These are phyloP conservation scores for Drosophila tropicalis DNA, from an alignment of 1,140 invertebrate genomes.

Conservation along the genomic window DNA sequence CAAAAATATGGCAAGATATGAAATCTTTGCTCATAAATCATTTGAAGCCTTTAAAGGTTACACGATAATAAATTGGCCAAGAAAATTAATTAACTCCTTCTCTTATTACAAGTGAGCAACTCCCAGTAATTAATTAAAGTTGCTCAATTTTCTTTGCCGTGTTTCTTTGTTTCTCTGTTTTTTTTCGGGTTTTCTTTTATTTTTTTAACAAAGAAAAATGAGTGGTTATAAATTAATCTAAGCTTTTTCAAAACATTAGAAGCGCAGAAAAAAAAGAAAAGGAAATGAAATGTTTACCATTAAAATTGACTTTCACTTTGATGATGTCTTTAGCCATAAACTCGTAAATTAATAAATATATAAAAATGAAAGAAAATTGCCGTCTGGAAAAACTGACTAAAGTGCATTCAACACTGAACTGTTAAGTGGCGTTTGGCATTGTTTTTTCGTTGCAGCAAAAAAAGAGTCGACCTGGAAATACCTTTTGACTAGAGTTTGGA, in stretches of 20 bases:
- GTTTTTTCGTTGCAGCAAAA: constrained; percentile 17
- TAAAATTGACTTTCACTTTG: constrained; percentile 79
- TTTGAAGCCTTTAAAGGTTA: constrained; percentile 11
- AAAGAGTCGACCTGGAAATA: neutral
- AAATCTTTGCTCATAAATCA: constrained; percentile 1
- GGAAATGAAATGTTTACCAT: constrained; percentile 38
- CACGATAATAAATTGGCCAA: constrained; percentile 39
- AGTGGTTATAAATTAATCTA: constrained; percentile 56
- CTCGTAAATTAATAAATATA: constrained; percentile 70
- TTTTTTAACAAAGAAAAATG: constrained; percentile 35
- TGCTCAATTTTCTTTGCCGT: constrained; percentile 28
- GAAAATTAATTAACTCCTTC: constrained; percentile 64
- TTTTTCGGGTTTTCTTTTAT: neutral
- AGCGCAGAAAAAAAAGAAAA: constrained; percentile 31
- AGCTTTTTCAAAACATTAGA: constrained; percentile 42
- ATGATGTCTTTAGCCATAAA: constrained; percentile 70
- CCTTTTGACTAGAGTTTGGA: neutral
- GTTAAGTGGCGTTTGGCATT: constrained; percentile 36
- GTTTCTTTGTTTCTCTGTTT: neutral
- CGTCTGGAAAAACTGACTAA: constrained; percentile 19
- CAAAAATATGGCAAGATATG: constrained; percentile 5
- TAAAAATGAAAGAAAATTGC: constrained; percentile 28
- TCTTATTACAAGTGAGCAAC: constrained; percentile 22
- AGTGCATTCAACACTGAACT: constrained; percentile 17
- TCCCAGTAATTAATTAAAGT: constrained; percentile 62